Evolutionary conservation across 2,888 invertebrate species (phyloP), one percentile per base, ranked within the genome.

Genomic region (Caenorhabditis zanzibari): DNA sequence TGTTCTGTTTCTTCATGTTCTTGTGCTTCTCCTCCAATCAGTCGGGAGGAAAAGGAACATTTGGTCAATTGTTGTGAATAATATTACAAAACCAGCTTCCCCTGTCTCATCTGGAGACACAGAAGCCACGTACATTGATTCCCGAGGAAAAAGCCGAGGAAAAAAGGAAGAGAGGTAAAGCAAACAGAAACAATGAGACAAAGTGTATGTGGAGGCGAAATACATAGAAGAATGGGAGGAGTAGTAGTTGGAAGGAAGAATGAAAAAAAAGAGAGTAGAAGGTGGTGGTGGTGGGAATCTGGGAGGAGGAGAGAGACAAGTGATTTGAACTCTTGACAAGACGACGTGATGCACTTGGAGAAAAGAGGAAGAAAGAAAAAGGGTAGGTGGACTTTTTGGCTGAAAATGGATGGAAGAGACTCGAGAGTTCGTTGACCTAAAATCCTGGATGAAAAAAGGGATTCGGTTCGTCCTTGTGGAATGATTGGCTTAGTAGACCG

Each of bases 241-340:
- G 61, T 35, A 41, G 58, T 24, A n/a, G 56, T 24, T 38, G 44
- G 26, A 56, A 49, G 26, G 38, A 73, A 44, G 26, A 14, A 49
- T 0, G 49, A 22, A 12, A 38, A n/a, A 56, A 35, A 38, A 38
- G 61, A 38, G n/a, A 10, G 16, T 2, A n/a, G 28, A 47, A 19
- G 26, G 5, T 44, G n/a, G n/a, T n/a, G n/a, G n/a, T n/a, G 72
- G 72, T 72, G 72, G 47, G 49, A 59, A 47, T 56, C 28, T 19
- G 47, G 47, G 7, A 47, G 28, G 58, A 22, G 32, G 28, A 52
- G 26, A 12, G 12, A 54, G 52, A 26, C 10, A n/a, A 76, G 76
- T 76, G 76, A 68, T 76, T 76, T 76, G 76, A 68, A 76, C 76
- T 76, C 68, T 64, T 59, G 38, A 54, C 35, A 24, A 24, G 54